Evolutionary conservation across 2,113 vertebrate genomes (phyloP).

Genomic region (Chionomys nivalis): DNA sequence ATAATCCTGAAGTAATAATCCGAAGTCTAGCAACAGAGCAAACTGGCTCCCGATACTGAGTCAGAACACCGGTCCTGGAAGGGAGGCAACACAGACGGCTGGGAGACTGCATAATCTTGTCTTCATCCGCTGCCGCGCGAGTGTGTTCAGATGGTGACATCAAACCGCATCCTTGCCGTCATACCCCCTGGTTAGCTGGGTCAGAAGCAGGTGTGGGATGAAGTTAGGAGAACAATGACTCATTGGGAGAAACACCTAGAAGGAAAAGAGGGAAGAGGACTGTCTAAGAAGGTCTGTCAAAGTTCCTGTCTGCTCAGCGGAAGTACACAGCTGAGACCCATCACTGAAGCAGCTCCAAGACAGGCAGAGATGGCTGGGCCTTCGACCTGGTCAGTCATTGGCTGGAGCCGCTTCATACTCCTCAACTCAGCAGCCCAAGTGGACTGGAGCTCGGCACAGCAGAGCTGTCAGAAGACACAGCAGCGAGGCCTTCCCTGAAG

Average conservation of each 20-base stretch:
- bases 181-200: not conserved
- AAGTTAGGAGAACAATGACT: not conserved
- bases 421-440: not conserved
- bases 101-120: not conserved
- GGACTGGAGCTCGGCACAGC: not conserved
- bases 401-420: not conserved
- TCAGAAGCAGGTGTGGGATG: not conserved
- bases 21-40: not conserved
- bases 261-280: not conserved
- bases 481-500: not conserved
- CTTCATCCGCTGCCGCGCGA: not conserved
- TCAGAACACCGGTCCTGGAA: not conserved
- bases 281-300: not conserved
- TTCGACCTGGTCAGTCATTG: not conserved
- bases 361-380: not conserved
- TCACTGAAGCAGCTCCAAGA: not conserved
- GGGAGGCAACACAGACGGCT: not conserved
- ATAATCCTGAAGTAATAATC: not conserved
- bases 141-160: not conserved
- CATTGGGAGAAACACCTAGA: not conserved
- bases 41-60: not conserved
- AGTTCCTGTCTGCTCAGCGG: accelerated
- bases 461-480: not conserved
- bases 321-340: not conserved
- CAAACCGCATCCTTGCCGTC: not conserved